Base-by-base conservation (phyloP, 2,113 vertebrate species). In the Seriola quinqueradiata region DNA sequence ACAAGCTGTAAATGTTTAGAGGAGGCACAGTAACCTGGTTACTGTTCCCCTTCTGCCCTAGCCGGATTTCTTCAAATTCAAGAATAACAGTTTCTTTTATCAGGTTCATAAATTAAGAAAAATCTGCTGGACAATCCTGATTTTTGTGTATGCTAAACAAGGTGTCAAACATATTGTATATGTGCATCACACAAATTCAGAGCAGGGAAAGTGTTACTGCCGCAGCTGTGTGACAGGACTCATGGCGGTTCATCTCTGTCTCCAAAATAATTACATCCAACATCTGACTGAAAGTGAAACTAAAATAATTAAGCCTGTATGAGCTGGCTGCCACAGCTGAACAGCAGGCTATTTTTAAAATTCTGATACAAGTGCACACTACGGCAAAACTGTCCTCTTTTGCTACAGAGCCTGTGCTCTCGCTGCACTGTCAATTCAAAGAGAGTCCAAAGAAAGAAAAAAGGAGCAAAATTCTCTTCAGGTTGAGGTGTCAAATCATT, bases 301-400 rank as follows among this genome's bases (percentile, higher is more conserved):
- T 64, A 54, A 78, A 77, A 84, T 65, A 76, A 89, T 68, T 36
- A 82, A 80, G 59, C 23, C 32, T 54, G 13, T 25, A 75, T 21
- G 46, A 70, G 83, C 65, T 8, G 40, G 40, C 64, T 67, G 81
- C 66, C 25, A 80, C 57, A 42, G 65, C 34, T 73, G 65, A 70
- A 57, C 60, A 34, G 54, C 3, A n/a, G 28, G 63, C 44, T 59
- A 54, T 86, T 89, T 91, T 87, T 82, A 77, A 81, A 52, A 34
- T 44, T 72, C 38, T 32, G 25, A 69, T 72, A 46, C 32, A 55
- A 65, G 42, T 38, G 54, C 48, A 52, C 19, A 38, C 54, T 64
- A 74, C 55, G 32, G 17, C 77, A 34, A 70, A 73, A 54, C 21
- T 25, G 54, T 55, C 48, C 57, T 70, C 19, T 21, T 76, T 54